Percentiles rank a stretch among this genome's conserved stretches.
phyloP scores from a whole-genome alignment of 2,888 invertebrate species.

The Drosophila monieri region DNA sequence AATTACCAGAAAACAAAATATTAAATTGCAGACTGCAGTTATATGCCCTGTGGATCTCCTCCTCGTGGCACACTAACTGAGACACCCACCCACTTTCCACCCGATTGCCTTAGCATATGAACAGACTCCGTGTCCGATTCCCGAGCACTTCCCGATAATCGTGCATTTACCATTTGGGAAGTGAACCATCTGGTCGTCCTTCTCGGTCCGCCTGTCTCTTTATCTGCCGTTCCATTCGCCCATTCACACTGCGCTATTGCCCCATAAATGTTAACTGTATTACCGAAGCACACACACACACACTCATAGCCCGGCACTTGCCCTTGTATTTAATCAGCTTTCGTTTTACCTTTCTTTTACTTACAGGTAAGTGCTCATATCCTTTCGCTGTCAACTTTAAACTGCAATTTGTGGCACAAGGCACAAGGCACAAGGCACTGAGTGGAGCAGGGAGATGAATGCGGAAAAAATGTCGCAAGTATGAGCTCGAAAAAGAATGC shows the following conservation, averaged over 20 bases:
- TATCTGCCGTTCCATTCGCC: slow-evolving; percentile 39
- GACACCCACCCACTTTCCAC: slow-evolving; percentile 12
- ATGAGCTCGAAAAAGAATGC: slow-evolving; percentile 44
- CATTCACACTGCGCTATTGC: slow-evolving; percentile 42
- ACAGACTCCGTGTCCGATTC: slow-evolving; percentile 18
- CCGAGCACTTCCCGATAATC: slow-evolving; percentile 50
- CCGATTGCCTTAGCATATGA: slow-evolving; percentile 13
- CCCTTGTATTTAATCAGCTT: slow-evolving; percentile 68
- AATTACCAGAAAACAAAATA: not conserved
- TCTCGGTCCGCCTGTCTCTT: slow-evolving; percentile 18
- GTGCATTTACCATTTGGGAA: slow-evolving; percentile 61
- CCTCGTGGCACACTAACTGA: not conserved
- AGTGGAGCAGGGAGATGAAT: slow-evolving; percentile 1
- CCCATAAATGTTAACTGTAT: slow-evolving; percentile 63
- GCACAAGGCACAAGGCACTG: slow-evolving; percentile 17
- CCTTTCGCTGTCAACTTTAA: slow-evolving; percentile 64
- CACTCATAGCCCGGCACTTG: slow-evolving; percentile 12
- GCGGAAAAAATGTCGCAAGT: slow-evolving; percentile 46
- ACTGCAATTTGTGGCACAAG: slow-evolving; percentile 61
- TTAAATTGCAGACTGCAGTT: not conserved
- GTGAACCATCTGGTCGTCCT: slow-evolving; percentile 58
- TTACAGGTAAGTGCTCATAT: slow-evolving; percentile 72
- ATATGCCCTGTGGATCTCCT: not conserved
- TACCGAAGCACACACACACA: slow-evolving; percentile 31
- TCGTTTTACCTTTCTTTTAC: slow-evolving; percentile 56